Evolutionary conservation across 2,888 invertebrate genomes (phyloP).

Genomic region (Drosophila emarginata): DNA sequence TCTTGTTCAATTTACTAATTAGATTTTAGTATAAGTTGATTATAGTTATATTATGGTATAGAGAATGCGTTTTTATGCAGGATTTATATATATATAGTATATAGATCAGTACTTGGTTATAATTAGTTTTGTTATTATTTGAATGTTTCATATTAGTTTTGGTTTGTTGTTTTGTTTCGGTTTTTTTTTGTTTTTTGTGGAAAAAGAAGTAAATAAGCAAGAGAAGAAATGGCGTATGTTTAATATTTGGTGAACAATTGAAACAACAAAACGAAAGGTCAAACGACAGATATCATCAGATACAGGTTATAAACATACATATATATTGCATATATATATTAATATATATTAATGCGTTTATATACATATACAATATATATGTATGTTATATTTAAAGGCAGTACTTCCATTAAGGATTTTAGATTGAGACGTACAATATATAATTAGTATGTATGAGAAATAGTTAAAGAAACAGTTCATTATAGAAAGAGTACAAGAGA

Average conservation of each 20-base stretch:
- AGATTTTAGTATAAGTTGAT: conserved; percentile 30
- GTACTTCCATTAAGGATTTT: conserved; percentile 38
- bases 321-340: conserved; percentile 46
- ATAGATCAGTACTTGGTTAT: conserved; percentile 51
- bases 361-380: conserved; percentile 13
- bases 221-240: conserved; percentile 78
- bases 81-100: conserved; percentile 55
- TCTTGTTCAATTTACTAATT: conserved; percentile 45
- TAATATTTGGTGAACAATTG: conserved; percentile 75
- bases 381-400: conserved; percentile 25
- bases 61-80: conserved; percentile 55
- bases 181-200: conserved; percentile 53
- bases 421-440: conserved; percentile 36
- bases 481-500: neutral
- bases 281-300: conserved; percentile 69
- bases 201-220: conserved; percentile 78
- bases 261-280: conserved; percentile 70
- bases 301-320: conserved; percentile 38
- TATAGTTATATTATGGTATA: conserved; percentile 46
- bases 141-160: conserved; percentile 44
- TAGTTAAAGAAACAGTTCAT: conserved; percentile 31
- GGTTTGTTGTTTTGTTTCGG: conserved; percentile 47
- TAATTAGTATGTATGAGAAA: conserved; percentile 27
- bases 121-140: conserved; percentile 41
- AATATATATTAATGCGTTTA: neutral